Evolutionary conservation across 2,113 vertebrate species (phyloP).

Genomic region (Naja naja): DNA sequence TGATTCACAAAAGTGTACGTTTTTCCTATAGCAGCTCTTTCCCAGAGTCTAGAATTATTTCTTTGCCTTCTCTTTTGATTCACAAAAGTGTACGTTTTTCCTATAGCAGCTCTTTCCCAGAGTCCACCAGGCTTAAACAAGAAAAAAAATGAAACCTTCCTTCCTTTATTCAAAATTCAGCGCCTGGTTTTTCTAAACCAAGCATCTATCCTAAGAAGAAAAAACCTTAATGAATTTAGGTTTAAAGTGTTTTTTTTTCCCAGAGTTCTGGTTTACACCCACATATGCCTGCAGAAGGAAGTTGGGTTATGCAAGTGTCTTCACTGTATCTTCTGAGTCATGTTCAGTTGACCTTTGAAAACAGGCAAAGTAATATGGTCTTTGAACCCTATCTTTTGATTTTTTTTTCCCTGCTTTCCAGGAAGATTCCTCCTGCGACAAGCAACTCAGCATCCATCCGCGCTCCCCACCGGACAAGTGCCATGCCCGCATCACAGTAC

Average conservation of each 20-base stretch:
- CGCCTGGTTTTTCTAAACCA: background rate
- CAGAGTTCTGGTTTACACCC: background rate
- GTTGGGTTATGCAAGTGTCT: background rate
- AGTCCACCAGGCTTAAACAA: background rate
- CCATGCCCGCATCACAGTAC: slow-evolving; percentile 70
- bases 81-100: background rate
- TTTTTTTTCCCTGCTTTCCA: slow-evolving; percentile 53
- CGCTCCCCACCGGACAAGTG: slow-evolving; percentile 84
- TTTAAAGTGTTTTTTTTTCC: background rate
- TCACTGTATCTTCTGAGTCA: background rate
- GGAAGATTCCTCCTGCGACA: slow-evolving; percentile 93
- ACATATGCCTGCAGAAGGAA: background rate
- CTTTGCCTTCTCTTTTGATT: background rate
- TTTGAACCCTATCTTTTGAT: background rate
- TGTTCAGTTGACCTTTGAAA: background rate
- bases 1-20: background rate
- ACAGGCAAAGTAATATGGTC: background rate
- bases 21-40: background rate
- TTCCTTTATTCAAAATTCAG: background rate
- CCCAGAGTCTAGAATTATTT: background rate
- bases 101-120: background rate
- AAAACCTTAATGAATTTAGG: background rate
- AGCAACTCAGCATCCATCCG: slow-evolving; percentile 76
- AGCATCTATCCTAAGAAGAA: background rate
- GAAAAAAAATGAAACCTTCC: background rate